phyloP scores from a whole-genome alignment of 2,113 vertebrate species.

The Pedetes capensis region DNA sequence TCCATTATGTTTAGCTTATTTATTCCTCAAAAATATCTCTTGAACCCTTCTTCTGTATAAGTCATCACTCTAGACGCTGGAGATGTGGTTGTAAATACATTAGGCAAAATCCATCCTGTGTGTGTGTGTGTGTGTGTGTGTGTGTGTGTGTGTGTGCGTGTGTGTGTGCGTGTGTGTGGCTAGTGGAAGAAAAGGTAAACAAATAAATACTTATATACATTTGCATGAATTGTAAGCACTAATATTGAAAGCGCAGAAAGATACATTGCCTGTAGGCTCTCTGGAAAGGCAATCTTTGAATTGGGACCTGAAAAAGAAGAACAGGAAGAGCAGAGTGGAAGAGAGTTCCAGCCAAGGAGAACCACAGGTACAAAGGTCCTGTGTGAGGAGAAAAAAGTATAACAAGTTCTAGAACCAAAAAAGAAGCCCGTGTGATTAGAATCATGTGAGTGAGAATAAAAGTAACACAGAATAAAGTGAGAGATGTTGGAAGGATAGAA shows the following conservation, averaged over 20 bases:
- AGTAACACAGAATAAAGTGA: neutral
- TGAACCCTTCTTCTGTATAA: neutral
- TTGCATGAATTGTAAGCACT: neutral
- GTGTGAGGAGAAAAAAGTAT: neutral
- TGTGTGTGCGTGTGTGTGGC: neutral
- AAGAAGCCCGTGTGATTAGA: neutral
- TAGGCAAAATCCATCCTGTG: neutral
- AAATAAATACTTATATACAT: neutral
- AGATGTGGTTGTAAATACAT: neutral
- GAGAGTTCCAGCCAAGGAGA: neutral
- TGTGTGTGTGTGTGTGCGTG: neutral
- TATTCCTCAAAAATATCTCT: neutral
- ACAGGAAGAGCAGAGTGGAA: neutral
- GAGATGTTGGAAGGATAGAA: neutral
- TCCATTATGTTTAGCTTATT: constrained; percentile 22
- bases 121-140: neutral
- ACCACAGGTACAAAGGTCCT: neutral
- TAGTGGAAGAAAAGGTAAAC: neutral
- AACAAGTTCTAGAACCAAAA: neutral
- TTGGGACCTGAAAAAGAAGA: neutral
- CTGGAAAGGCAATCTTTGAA: neutral
- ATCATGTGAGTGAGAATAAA: neutral
- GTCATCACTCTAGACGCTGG: neutral
- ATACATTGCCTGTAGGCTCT: neutral
- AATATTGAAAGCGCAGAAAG: neutral